Conservation (phyloP, 2,797 vertebrate genomes). For the Poecilia velifera region DNA sequence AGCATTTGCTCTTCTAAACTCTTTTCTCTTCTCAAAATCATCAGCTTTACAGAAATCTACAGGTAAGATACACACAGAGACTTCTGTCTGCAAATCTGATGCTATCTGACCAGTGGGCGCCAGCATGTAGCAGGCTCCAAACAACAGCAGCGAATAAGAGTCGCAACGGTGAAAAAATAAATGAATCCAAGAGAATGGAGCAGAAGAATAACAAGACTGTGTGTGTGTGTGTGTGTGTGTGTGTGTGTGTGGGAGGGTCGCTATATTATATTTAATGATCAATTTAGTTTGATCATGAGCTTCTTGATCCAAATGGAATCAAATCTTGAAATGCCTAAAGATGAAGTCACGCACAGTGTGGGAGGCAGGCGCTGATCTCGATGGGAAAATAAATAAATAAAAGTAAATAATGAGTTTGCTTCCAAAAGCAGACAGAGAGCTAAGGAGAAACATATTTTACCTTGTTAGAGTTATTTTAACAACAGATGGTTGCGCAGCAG, state of each 20-base stretch:
- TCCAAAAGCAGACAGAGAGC: background rate
- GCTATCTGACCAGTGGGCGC: background rate
- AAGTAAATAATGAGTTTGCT: background rate
- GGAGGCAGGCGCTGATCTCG: background rate
- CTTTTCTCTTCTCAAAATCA: too few species aligned
- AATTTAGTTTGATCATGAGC: background rate
- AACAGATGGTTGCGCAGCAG: constrained; percentile 3
- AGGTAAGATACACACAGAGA: background rate
- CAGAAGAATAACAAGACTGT: background rate
- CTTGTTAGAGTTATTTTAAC: constrained; percentile 14
- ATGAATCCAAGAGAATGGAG: background rate
- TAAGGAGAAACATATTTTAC: constrained; percentile 5
- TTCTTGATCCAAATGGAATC: background rate
- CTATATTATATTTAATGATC: background rate
- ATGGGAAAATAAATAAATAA: background rate
- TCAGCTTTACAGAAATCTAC: background rate
- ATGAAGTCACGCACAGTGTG: too few species aligned
- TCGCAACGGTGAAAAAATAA: background rate
- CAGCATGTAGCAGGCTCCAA: background rate
- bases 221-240: too few species aligned
- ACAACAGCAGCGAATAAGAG: background rate
- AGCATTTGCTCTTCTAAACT: background rate
- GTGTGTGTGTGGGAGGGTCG: too few species aligned
- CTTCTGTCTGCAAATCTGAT: background rate
- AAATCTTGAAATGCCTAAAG: background rate